phyloP scores from a whole-genome alignment of 2,888 invertebrate species.

The Caenorhabditis sulstoni region DNA sequence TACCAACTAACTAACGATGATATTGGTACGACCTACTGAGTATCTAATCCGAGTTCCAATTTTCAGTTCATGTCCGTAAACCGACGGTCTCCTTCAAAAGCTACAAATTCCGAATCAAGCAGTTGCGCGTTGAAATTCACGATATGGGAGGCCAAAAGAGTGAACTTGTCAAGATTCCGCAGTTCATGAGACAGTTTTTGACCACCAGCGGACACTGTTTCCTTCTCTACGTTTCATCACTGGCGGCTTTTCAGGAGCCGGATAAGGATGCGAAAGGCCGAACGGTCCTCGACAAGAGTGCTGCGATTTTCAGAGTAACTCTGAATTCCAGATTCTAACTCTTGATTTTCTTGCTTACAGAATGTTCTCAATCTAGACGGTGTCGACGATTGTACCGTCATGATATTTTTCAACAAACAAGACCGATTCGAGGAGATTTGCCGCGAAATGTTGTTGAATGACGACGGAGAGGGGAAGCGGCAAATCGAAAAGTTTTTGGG shows the following conservation, averaged over 20 bases:
- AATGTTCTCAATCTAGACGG: conserved; percentile 64
- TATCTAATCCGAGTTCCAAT: too few species aligned
- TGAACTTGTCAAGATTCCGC: conserved; percentile 71
- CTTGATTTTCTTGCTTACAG: conserved; percentile 45
- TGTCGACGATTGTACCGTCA: conserved; percentile 73
- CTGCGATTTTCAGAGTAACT: conserved; percentile 52
- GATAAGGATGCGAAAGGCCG: conserved; percentile 69
- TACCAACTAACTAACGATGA: conserved; percentile 71
- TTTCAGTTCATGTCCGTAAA: conserved; percentile 71
- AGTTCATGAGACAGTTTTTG: conserved; percentile 71
- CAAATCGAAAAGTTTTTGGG: conserved; percentile 54
- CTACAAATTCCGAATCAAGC: conserved; percentile 74
- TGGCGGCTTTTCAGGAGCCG: conserved; percentile 75
- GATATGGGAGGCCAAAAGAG: conserved; percentile 78
- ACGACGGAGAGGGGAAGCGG: conserved; percentile 50
- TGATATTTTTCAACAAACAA: conserved; percentile 78
- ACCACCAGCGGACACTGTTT: conserved; percentile 66
- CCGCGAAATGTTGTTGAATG: conserved; percentile 50
- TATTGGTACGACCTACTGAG: conserved; percentile 45
- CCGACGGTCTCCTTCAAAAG: conserved; percentile 76
- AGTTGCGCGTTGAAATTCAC: conserved; percentile 71
- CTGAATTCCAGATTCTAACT: not conserved
- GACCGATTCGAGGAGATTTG: conserved; percentile 75
- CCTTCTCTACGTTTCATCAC: conserved; percentile 75
- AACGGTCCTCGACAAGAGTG: conserved; percentile 75